Percentiles rank a stretch among this genome's conserved stretches.
Evolutionary conservation across 2,888 invertebrate genomes (phyloP).

Genomic region (Pollenia griseotomentosa): DNA sequence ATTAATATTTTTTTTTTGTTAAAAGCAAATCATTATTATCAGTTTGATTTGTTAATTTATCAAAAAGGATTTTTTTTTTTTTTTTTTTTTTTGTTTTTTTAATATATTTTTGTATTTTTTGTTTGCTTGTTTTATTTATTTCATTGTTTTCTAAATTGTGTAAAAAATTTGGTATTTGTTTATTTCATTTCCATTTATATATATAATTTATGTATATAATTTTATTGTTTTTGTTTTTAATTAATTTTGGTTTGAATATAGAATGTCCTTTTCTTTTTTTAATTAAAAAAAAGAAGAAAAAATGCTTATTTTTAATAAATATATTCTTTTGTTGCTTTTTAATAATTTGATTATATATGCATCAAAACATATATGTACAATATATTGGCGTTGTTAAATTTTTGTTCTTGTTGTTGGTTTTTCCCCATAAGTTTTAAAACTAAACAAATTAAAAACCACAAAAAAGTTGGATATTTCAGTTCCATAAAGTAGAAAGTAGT

Average conservation of each 20-base stretch:
- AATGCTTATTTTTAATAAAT: conserved; percentile 58
- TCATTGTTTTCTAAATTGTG: conserved; percentile 68
- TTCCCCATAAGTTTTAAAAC: conserved; percentile 27
- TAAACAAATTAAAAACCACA: conserved; percentile 54
- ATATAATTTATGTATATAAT: conserved; percentile 64
- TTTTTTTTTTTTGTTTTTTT: conserved; percentile 30
- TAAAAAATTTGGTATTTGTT: conserved; percentile 70
- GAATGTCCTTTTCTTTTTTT: conserved; percentile 42
- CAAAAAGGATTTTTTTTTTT: conserved; percentile 42
- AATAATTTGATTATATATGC: conserved; percentile 55
- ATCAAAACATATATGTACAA: conserved; percentile 42
- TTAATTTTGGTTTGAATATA: conserved; percentile 62
- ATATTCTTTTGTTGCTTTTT: conserved; percentile 45
- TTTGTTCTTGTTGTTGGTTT: conserved; percentile 27
- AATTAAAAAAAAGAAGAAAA: conserved; percentile 35
- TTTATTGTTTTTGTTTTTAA: conserved; percentile 56
- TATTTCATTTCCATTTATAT: conserved; percentile 65
- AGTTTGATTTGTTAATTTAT: conserved; percentile 66
- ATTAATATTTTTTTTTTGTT: conserved; percentile 46
- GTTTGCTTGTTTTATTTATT: conserved; percentile 69
- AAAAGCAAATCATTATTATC: conserved; percentile 70
- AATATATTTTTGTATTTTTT: conserved; percentile 39
- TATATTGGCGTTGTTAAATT: conserved; percentile 56
- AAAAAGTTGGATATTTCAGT: conserved; percentile 58
- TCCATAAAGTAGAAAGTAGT: conserved; percentile 23